Conservation (phyloP, 2,888 invertebrate genomes). For the Ectobius pallidus region DNA sequence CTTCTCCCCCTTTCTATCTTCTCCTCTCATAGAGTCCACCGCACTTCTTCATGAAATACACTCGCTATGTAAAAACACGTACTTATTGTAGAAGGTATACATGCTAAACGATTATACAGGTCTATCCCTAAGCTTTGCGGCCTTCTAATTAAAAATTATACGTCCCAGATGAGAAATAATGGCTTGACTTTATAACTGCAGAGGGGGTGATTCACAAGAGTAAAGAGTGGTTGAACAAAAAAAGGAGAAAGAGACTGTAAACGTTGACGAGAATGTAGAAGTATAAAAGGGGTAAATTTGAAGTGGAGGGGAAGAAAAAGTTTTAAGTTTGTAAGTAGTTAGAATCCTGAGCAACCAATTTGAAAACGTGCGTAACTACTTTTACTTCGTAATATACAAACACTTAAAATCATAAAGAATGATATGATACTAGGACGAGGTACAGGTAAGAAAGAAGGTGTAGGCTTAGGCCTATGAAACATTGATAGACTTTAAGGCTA, state of each 20-base stretch:
- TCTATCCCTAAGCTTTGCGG: slow-evolving; percentile 16
- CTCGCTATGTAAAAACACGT: background rate
- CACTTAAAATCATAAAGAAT: background rate
- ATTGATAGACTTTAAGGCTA: no score
- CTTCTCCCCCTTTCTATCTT: background rate
- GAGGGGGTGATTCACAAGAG: slow-evolving; percentile 17
- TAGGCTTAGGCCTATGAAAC: background rate
- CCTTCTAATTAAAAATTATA: slow-evolving; percentile 30
- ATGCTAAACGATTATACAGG: slow-evolving; percentile 23
- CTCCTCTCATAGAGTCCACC: slow-evolving; percentile 15
- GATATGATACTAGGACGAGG: no score
- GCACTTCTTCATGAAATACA: background rate
- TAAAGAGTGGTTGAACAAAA: background rate
- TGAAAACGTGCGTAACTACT: background rate
- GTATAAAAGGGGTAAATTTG: background rate
- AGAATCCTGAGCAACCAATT: background rate
- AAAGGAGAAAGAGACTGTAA: background rate
- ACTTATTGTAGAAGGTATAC: slow-evolving; percentile 9
- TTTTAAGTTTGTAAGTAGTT: background rate
- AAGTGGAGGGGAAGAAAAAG: background rate
- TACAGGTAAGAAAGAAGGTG: background rate
- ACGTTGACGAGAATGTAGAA: background rate
- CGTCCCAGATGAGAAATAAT: slow-evolving; percentile 30
- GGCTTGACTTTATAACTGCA: slow-evolving; percentile 22
- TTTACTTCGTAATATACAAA: background rate